Conservation (phyloP, 1,140 invertebrate genomes). For the Apis laboriosa region DNA sequence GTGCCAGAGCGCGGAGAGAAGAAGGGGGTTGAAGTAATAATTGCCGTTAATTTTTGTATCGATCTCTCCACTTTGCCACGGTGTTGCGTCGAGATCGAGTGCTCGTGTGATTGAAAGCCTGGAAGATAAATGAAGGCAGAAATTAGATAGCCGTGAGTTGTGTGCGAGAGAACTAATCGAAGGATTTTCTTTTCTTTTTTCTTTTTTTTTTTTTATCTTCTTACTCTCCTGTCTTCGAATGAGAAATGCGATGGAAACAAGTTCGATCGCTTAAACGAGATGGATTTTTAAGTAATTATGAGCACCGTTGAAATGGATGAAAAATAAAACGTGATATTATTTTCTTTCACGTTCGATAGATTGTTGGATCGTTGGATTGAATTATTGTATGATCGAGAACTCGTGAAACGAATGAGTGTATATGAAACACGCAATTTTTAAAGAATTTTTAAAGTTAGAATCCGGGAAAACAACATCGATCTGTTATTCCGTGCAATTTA, state of each 20-base stretch:
- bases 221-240: neutral
- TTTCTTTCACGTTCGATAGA: neutral
- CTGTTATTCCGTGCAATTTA: too few species aligned
- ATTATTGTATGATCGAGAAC: neutral
- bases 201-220: neutral
- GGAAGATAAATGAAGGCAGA: constrained; percentile 15
- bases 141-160: neutral
- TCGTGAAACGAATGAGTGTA: neutral
- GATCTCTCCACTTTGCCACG: neutral
- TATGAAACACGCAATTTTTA: neutral
- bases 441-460: too few species aligned
- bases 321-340: neutral
- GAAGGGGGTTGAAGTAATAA: neutral
- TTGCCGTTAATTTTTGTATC: neutral
- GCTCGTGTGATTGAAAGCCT: constrained; percentile 7
- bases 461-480: too few species aligned
- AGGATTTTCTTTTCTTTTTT: neutral
- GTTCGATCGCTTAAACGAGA: neutral
- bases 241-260: neutral
- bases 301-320: neutral
- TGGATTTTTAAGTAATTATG: neutral
- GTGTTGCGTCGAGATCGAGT: constrained; percentile 1
- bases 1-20: too few species aligned
- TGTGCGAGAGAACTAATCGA: constrained; percentile 8
- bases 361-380: neutral